Evolutionary conservation across 2,888 invertebrate genomes (phyloP).

Genomic region (Leucania comma): DNA sequence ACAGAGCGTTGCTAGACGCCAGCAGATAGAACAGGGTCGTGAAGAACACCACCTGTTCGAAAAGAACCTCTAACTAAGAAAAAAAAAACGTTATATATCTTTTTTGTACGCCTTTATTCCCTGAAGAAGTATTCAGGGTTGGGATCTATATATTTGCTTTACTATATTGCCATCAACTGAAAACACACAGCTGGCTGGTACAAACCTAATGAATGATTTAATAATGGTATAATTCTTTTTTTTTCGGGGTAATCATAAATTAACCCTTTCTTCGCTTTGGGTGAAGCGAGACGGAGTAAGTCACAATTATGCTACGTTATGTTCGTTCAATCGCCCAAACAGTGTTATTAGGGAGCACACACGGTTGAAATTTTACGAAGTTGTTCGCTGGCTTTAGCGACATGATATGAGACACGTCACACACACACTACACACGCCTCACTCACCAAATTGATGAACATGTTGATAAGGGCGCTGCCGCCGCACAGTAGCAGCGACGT

Average conservation of each 20-base stretch:
- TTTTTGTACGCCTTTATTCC: not conserved
- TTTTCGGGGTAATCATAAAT: too few species aligned
- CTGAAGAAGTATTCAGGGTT: not conserved
- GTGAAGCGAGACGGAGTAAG: too few species aligned
- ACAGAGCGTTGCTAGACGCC: constrained; percentile 93
- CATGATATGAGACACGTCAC: not conserved
- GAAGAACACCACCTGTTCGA: constrained; percentile 96
- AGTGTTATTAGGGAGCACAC: too few species aligned
- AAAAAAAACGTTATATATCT: not conserved
- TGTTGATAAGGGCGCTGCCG: constrained; percentile 97
- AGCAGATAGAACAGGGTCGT: constrained; percentile 99
- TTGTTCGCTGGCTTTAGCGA: not conserved
- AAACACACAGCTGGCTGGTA: not conserved
- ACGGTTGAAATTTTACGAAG: not conserved
- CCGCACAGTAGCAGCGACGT: constrained; percentile 96
- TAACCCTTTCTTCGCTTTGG: too few species aligned
- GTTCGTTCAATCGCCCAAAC: too few species aligned
- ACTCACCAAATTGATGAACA: constrained; percentile 94
- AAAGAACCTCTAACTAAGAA: constrained; percentile 8
- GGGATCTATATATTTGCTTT: not conserved
- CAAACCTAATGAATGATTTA: too few species aligned
- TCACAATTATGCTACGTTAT: too few species aligned
- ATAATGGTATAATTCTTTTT: too few species aligned
- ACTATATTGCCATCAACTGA: not conserved
- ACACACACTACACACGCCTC: too few species aligned